phyloP scores from a whole-genome alignment of 2,797 vertebrate genomes.

The Apogon hyalosoma region DNA sequence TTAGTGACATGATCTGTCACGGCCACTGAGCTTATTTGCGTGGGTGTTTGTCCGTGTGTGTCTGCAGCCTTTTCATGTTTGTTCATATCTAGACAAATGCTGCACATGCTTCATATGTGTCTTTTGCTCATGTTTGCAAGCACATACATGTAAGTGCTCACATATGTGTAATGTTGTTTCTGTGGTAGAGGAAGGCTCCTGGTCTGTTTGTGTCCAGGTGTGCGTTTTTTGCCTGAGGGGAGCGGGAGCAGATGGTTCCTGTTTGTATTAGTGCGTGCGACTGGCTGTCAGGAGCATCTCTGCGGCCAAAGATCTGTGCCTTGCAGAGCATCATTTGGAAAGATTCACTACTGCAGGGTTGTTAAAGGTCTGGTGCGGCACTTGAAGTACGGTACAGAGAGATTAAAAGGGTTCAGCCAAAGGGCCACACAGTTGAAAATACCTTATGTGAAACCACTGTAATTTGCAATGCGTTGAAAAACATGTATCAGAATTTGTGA shows the following conservation, averaged over 20 bases:
- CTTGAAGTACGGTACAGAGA: background rate
- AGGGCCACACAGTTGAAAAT: conserved; percentile 14
- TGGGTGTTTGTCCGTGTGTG: conserved; percentile 7
- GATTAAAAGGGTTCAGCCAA: conserved; percentile 7
- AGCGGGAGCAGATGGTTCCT: conserved; percentile 70
- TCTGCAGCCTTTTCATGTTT: conserved; percentile 1
- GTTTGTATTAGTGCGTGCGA: conserved; percentile 45
- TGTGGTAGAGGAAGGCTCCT: conserved; percentile 50
- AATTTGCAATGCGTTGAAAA: conserved; percentile 11
- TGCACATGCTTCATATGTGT: conserved; percentile 3
- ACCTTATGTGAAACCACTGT: conserved; percentile 1
- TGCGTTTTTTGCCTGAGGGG: conserved; percentile 67
- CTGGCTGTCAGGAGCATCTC: conserved; percentile 54
- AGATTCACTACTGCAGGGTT: conserved; percentile 2
- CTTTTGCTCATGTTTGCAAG: conserved; percentile 7
- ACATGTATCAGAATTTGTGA: background rate
- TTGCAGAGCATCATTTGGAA: conserved; percentile 25
- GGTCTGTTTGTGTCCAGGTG: conserved; percentile 74
- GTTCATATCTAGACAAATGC: background rate
- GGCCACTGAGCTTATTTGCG: conserved; percentile 30
- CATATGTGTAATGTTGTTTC: background rate
- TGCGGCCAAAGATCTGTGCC: conserved; percentile 42
- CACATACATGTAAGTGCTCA: background rate
- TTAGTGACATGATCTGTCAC: conserved; percentile 36
- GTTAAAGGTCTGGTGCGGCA: conserved; percentile 10